Percentiles rank a stretch among this genome's conserved stretches.
Conservation (phyloP, 2,797 vertebrate species). For the Apogon hyalosoma region DNA sequence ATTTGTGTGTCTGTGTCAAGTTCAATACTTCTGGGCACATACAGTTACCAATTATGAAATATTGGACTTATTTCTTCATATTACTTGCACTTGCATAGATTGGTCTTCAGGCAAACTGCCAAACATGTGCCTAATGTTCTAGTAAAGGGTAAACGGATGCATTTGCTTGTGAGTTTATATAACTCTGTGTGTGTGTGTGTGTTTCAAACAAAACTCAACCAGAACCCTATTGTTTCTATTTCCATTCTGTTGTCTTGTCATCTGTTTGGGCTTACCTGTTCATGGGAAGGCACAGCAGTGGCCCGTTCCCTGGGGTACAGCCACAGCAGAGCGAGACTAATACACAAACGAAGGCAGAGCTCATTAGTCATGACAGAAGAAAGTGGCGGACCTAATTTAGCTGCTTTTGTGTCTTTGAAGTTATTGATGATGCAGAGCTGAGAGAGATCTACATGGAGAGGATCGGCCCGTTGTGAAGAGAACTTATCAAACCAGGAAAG, state of each 20-base stretch:
- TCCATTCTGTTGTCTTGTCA: constrained; percentile 66
- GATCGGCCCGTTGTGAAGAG: constrained; percentile 23
- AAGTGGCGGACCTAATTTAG: constrained; percentile 83
- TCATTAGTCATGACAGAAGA: constrained; percentile 81
- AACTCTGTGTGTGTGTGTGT: constrained; percentile 32
- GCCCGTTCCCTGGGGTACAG: constrained; percentile 71
- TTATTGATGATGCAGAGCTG: constrained; percentile 79
- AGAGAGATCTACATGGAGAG: constrained; percentile 74
- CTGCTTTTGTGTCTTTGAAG: constrained; percentile 80
- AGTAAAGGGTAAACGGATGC: constrained; percentile 17
- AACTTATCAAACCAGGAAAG: constrained; percentile 49
- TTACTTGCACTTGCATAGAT: neutral
- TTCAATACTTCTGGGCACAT: constrained; percentile 3
- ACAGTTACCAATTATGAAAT: neutral
- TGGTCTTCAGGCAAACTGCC: too few species aligned
- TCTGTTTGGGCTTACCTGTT: constrained; percentile 78
- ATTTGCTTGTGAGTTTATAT: constrained; percentile 19
- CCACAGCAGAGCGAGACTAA: constrained; percentile 80
- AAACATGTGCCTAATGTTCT: constrained; percentile 3
- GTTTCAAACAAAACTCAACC: constrained; percentile 49
- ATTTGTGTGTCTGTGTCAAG: neutral
- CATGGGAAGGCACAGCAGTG: constrained; percentile 71
- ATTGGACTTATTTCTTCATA: neutral
- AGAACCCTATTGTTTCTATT: constrained; percentile 72
- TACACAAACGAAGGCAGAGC: constrained; percentile 79